A percentile compares a stretch with the other conserved stretches of the same genome.
phyloP scores from a whole-genome alignment of 2,888 invertebrate genomes.

The Entomobrya multifasciata region DNA sequence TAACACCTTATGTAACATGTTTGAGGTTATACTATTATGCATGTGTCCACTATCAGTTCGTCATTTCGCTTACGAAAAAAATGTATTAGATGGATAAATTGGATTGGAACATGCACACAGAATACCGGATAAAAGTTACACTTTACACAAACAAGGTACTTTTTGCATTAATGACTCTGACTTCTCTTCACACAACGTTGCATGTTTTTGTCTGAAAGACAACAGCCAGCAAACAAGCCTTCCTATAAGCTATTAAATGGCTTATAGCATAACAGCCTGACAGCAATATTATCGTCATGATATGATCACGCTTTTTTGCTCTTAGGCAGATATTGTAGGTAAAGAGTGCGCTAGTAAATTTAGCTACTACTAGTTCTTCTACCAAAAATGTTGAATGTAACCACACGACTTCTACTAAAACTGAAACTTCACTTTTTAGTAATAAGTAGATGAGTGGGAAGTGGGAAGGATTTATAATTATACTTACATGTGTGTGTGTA shows the following conservation, averaged over 20 bases:
- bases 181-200: background rate
- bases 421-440: constrained; percentile 13
- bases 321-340: background rate
- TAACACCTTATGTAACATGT: background rate
- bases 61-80: background rate
- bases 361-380: background rate
- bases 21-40: background rate
- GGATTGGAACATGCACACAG: constrained; percentile 52
- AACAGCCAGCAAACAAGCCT: constrained; percentile 1
- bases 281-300: constrained; percentile 6
- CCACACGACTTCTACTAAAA: constrained; percentile 11
- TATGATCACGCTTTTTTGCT: background rate
- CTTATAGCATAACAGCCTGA: background rate
- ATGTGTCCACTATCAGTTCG: background rate
- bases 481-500: background rate
- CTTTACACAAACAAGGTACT: constrained; percentile 27
- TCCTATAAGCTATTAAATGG: background rate
- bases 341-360: too few relatives aligned
- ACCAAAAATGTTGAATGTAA: background rate
- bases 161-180: constrained; percentile 27
- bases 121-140: constrained; percentile 35
- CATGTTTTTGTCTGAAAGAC: constrained; percentile 19
- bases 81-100: constrained; percentile 35
- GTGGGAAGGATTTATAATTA: constrained; percentile 20
- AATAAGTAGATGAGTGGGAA: constrained; percentile 25